These are phyloP conservation scores for Ascidia mentula DNA, from an alignment of 23 tunicate genomes.

Conservation along the genomic window DNA sequence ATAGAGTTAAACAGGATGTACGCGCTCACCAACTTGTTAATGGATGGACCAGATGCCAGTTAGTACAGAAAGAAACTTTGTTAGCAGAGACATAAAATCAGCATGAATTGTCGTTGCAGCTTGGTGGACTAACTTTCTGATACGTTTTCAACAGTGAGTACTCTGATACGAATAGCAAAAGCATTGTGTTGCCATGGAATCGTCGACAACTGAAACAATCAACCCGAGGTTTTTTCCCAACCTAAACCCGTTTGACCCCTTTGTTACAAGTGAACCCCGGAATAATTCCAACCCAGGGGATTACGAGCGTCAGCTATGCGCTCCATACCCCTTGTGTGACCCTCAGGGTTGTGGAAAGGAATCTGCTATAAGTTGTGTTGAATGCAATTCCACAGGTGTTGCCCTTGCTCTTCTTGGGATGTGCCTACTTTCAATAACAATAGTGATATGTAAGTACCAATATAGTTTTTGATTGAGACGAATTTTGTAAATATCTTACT, in stretches of 20 bases:
- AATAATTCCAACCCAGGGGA: not conserved
- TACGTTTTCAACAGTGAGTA: too few relatives aligned
- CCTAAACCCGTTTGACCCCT: not conserved
- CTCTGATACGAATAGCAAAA: too few relatives aligned
- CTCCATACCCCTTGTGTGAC: slow-evolving; percentile 82
- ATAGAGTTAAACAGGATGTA: not conserved
- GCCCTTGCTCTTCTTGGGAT: slow-evolving; percentile 46
- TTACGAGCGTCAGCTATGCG: slow-evolving; percentile 13
- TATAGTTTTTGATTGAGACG: too few relatives aligned
- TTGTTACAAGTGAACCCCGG: not conserved
- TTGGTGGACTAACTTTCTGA: too few relatives aligned
- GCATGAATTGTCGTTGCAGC: too few relatives aligned
- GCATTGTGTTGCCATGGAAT: not conserved
- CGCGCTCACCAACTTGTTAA: not conserved
- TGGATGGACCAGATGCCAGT: too few relatives aligned
- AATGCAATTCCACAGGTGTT: slow-evolving; percentile 44
- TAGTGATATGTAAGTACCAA: slow-evolving; percentile 55
- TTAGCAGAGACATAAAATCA: too few relatives aligned
- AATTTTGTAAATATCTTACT: too few relatives aligned
- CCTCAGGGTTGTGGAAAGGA: slow-evolving; percentile 69
- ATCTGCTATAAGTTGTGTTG: slow-evolving; percentile 64
- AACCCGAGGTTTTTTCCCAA: slow-evolving; percentile 1
- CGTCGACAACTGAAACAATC: not conserved
- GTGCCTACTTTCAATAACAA: slow-evolving; percentile 52
- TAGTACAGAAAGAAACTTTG: too few relatives aligned